Evolutionary conservation across 2,797 vertebrate species (phyloP), one percentile per base, ranked within the genome.

Genomic region (Telmatherina bonti): DNA sequence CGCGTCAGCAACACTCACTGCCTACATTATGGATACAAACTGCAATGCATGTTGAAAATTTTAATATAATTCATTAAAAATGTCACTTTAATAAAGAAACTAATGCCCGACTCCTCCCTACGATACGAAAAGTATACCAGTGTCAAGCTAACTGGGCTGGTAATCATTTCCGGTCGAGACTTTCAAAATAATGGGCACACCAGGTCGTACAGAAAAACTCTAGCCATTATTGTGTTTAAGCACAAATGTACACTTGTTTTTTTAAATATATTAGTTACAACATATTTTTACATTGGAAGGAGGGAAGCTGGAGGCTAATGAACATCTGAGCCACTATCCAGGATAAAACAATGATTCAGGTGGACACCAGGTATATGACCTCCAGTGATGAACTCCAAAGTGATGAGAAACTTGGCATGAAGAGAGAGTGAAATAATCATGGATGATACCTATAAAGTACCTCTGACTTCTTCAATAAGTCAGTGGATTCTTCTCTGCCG

Each of bases 51-150:
- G 68, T 59, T 74, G 82, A 51, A 76, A 24, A 72, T 65, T 72
- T 69, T 31, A 26, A 4, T 51, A 75, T 74, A 72, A 81, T 62
- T 77, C 20, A 62, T 81, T 70, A 84, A 85, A 88, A 68, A 74
- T 79, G 70, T 76, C 83, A 91, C 81, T 92, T 91, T 87, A 72
- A 85, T 83, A 74, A 61, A 88, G 83, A 91, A 92, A 92, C 87
- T 85, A 85, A 55, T 57, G 87, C 16, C 83, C 76, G 93, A 93
- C 94, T 93, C 91, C 94, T 93, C 93, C 92, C 91, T 91, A 29
- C 67, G 43, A 78, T 85, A 63, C 82, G 81, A 88, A 88, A 88
- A 89, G 85, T 87, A 82, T 0, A 80, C 59, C 63, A 55, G 7
- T 0, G 26, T 70, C n/a, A 80, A 79, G 26, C 1, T 30, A 0